Evolutionary conservation across 2,888 invertebrate species (phyloP).

Genomic region (Drosophila nigricruria): DNA sequence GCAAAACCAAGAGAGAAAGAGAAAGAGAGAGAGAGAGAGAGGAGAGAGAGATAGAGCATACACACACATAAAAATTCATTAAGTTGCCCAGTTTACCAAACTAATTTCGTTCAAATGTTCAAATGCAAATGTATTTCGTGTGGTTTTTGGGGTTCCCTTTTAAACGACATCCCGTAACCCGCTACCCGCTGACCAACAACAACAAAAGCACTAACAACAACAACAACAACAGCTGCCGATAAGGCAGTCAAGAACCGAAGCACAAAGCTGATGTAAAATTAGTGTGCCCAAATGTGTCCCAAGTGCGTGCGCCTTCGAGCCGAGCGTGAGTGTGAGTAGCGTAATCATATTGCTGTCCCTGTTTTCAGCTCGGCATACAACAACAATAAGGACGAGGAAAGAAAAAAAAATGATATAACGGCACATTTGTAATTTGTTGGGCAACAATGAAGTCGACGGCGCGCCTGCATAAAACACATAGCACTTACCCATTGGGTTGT

Average conservation of each 20-base stretch:
- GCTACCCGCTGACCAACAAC: background rate
- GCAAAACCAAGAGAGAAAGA: background rate
- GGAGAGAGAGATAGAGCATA: background rate
- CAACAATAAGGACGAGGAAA: background rate
- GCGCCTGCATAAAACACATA: slow-evolving; percentile 47
- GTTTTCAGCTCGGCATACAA: slow-evolving; percentile 48
- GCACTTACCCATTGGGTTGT: slow-evolving; percentile 30
- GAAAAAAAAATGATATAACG: slow-evolving; percentile 10
- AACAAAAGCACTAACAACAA: background rate
- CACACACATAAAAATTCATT: slow-evolving; percentile 42
- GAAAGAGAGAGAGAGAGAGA: background rate
- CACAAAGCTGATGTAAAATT: slow-evolving; percentile 39
- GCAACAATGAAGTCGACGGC: slow-evolving; percentile 41
- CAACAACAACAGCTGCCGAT: slow-evolving; percentile 5
- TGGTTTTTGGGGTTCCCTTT: slow-evolving; percentile 50
- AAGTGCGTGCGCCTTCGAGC: slow-evolving; percentile 30
- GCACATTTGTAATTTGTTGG: slow-evolving; percentile 70
- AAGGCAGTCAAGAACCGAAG: slow-evolving; percentile 1
- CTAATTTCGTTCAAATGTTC: slow-evolving; percentile 62
- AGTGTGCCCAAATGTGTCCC: slow-evolving; percentile 48
- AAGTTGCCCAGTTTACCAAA: slow-evolving; percentile 54
- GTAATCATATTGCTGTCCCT: slow-evolving; percentile 28
- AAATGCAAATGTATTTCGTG: slow-evolving; percentile 69
- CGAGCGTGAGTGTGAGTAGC: slow-evolving; percentile 3
- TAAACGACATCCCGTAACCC: background rate